A percentile compares a stretch with the other conserved stretches of the same genome.
phyloP scores from a whole-genome alignment of 2,888 invertebrate genomes.

The Lasius platythorax region DNA sequence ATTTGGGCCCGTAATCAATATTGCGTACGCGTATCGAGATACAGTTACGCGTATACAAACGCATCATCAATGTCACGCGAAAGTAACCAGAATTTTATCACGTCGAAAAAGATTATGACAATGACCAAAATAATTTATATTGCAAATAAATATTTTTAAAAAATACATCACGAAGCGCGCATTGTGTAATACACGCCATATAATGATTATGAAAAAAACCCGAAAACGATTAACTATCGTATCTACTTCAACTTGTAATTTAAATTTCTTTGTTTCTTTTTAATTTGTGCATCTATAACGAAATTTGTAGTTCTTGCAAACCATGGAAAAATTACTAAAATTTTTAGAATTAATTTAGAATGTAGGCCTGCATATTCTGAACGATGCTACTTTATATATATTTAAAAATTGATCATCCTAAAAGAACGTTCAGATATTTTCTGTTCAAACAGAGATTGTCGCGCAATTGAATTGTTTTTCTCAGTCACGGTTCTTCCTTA shows the following conservation, averaged over 20 bases:
- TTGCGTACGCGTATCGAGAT: conserved; percentile 72
- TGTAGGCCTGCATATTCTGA: not conserved
- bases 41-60: conserved; percentile 73
- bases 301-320: not conserved
- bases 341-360: conserved; percentile 3
- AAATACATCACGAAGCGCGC: not conserved
- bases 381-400: not conserved
- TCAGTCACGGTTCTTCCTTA: not conserved
- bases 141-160: not conserved
- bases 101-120: not conserved
- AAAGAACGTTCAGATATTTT: not conserved
- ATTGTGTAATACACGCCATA: not conserved
- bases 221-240: not conserved
- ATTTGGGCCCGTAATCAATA: conserved; percentile 80
- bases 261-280: not conserved
- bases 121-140: not conserved
- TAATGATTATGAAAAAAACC: not conserved
- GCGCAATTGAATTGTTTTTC: not conserved
- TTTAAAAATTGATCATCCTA: not conserved
- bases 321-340: not conserved
- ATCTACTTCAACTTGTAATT: not conserved
- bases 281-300: not conserved
- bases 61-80: not conserved
- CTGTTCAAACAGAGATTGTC: not conserved
- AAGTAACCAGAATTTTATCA: conserved; percentile 7